A percentile compares a stretch with the other conserved stretches of the same genome.
These are phyloP conservation scores for Sacculina carcini DNA, from an alignment of 2,888 invertebrate species.

Conservation along the genomic window DNA sequence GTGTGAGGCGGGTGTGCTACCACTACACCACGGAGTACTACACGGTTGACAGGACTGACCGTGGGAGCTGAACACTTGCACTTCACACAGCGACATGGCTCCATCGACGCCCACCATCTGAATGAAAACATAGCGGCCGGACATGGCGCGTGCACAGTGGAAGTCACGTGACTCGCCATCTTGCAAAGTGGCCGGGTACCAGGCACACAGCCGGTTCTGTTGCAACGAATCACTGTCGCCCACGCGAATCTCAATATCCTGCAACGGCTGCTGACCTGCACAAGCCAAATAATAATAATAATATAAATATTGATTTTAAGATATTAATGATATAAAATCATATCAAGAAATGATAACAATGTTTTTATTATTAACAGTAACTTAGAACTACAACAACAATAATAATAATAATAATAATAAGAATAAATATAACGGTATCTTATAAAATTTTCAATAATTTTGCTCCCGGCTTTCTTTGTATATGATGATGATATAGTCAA, in stretches of 20 bases:
- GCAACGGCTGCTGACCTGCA: constrained; percentile 55
- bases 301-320: background rate
- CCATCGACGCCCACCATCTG: constrained; percentile 75
- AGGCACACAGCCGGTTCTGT: constrained; percentile 67
- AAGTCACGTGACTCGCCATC: constrained; percentile 63
- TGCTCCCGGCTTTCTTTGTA: too few species aligned
- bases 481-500: too few species aligned
- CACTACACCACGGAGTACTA: too few species aligned
- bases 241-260: constrained; percentile 40
- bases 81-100: constrained; percentile 64
- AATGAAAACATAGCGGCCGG: constrained; percentile 64
- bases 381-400: too few species aligned
- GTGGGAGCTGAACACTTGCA: constrained; percentile 71
- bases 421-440: too few species aligned
- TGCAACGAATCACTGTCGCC: constrained; percentile 66
- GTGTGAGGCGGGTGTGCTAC: too few species aligned
- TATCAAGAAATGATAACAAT: background rate
- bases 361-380: too few species aligned
- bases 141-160: constrained; percentile 52
- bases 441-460: too few species aligned
- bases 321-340: background rate
- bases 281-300: constrained; percentile 1
- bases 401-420: too few species aligned
- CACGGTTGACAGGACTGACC: constrained; percentile 29
- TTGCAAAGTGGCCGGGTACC: constrained; percentile 57